These are phyloP conservation scores for Megaustenia siamemsis DNA, from an alignment of 2,888 invertebrate genomes.

Conservation along the genomic window DNA sequence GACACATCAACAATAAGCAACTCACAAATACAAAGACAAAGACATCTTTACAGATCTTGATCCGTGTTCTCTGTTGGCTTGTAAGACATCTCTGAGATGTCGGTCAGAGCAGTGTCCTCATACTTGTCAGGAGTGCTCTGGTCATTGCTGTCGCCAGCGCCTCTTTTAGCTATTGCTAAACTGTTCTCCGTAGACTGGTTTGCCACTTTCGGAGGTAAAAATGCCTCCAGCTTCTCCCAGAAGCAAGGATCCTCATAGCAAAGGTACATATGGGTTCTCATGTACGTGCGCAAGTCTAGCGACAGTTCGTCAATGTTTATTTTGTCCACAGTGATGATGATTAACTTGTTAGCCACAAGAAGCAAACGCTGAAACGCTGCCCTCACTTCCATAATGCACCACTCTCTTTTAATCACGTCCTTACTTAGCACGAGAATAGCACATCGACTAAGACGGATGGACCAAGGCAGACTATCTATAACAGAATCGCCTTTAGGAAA, in stretches of 20 bases:
- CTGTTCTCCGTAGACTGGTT: not conserved
- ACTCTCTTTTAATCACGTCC: conserved; percentile 56
- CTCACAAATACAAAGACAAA: too few relatives aligned
- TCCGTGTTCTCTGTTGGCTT: not conserved
- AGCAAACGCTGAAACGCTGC: conserved; percentile 53
- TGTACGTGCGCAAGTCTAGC: conserved; percentile 53
- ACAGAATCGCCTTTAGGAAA: conserved; percentile 81
- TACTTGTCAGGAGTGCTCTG: not conserved
- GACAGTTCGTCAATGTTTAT: conserved; percentile 48
- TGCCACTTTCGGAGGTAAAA: conserved; percentile 38
- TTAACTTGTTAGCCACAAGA: conserved; percentile 47
- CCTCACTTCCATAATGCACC: conserved; percentile 57
- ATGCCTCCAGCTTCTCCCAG: conserved; percentile 57
- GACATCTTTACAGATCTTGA: not conserved
- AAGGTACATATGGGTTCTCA: conserved; percentile 55
- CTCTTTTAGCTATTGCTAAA: not conserved
- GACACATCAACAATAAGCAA: too few relatives aligned
- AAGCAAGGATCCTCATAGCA: conserved; percentile 48
- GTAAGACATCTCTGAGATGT: conserved; percentile 9
- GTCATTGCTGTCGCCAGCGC: not conserved
- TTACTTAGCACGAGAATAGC: conserved; percentile 55
- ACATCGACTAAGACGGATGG: conserved; percentile 53
- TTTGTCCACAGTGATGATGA: conserved; percentile 48
- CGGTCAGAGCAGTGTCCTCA: conserved; percentile 2
- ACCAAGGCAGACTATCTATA: conserved; percentile 87